Percentiles rank a stretch among this genome's conserved stretches.
Evolutionary conservation across 2,113 vertebrate species (phyloP).

Genomic region (Henicopernis longicauda): DNA sequence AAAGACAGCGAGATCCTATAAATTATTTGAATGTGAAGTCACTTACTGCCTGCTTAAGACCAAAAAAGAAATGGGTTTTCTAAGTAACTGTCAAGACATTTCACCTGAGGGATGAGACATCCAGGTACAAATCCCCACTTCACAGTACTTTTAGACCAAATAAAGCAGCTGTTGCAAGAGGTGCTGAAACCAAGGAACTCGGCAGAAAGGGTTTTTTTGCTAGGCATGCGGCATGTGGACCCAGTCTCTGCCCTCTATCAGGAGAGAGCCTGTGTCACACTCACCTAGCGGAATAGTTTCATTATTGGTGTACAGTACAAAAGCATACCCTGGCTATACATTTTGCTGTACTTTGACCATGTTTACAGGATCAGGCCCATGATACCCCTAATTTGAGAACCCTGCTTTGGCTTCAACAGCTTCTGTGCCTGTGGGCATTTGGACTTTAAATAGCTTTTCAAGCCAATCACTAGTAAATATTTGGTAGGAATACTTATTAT

Average conservation of each 20-base stretch:
- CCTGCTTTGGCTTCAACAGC: neutral
- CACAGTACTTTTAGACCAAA: neutral
- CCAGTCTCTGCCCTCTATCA: neutral
- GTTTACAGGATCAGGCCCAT: neutral
- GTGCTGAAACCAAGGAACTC: neutral
- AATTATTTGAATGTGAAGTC: neutral
- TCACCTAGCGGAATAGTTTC: neutral
- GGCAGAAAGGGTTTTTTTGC: neutral
- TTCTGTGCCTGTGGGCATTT: neutral
- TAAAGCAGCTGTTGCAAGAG: neutral
- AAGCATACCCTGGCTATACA: neutral
- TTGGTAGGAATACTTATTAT: neutral
- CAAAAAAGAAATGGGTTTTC: neutral
- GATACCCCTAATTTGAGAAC: neutral
- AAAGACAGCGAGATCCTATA: neutral
- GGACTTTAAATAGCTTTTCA: neutral
- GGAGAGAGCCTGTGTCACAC: neutral
- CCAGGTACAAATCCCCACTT: neutral
- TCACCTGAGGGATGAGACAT: neutral
- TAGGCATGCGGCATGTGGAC: neutral
- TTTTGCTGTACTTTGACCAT: neutral
- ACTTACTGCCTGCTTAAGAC: neutral
- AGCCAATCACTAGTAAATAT: neutral
- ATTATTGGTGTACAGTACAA: neutral
- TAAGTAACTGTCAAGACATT: neutral